Evolutionary conservation across 1,140 invertebrate genomes (phyloP).

Genomic region (Saxidomus purpurata): DNA sequence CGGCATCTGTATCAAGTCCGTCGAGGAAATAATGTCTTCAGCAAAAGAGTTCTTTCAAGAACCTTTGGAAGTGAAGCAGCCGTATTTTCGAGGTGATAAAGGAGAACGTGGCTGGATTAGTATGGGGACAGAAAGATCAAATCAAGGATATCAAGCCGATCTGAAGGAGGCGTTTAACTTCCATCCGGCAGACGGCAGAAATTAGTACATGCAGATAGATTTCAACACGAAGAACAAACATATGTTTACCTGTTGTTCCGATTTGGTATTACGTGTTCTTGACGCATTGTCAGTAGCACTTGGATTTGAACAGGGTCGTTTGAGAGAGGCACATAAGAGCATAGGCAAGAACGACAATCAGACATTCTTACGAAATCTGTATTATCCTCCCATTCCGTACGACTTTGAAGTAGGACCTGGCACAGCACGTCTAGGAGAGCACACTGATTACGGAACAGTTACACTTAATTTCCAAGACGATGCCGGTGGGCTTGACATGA

Average conservation of each 20-base stretch:
- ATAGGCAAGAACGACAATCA: slow-evolving; percentile 8
- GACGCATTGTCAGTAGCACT: slow-evolving; percentile 68
- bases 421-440: slow-evolving; percentile 90
- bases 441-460: slow-evolving; percentile 92
- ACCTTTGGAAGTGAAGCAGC: slow-evolving; percentile 59
- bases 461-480: slow-evolving; percentile 90
- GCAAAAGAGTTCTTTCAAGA: slow-evolving; percentile 63
- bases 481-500: slow-evolving; percentile 86
- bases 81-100: slow-evolving; percentile 37
- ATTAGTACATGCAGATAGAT: neutral
- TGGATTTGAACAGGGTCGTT: slow-evolving; percentile 34
- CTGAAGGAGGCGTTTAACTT: slow-evolving; percentile 61
- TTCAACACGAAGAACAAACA: slow-evolving; percentile 42
- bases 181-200: neutral
- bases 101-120: slow-evolving; percentile 62
- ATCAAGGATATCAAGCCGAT: slow-evolving; percentile 40
- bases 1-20: slow-evolving; percentile 44
- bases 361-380: slow-evolving; percentile 35
- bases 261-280: slow-evolving; percentile 44
- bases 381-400: slow-evolving; percentile 32
- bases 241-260: slow-evolving; percentile 34
- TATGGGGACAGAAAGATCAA: slow-evolving; percentile 45
- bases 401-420: slow-evolving; percentile 74
- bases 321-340: slow-evolving; percentile 41
- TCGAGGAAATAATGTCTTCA: slow-evolving; percentile 42